Evolutionary conservation across 2,113 vertebrate species (phyloP), one percentile per base, ranked within the genome.

Genomic region (Grus americana): DNA sequence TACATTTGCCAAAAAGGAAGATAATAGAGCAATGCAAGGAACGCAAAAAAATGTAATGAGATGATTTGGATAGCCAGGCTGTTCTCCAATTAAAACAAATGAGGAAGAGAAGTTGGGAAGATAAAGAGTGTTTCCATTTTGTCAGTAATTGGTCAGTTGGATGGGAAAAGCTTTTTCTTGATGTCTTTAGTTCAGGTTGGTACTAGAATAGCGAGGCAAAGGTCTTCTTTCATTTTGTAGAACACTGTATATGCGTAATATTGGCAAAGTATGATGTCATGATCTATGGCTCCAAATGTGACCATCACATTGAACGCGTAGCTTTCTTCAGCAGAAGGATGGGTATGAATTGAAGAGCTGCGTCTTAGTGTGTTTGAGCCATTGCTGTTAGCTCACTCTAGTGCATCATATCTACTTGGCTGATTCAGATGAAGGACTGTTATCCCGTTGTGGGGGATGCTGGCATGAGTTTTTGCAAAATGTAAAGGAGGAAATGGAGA

Each of bases 201-300:
- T 68, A 63, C 44, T 49, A 4, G 32, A 44, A 38, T 2, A 75
- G 61, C 21, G 17, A 49, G n/a, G 11, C 2, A 0, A 40, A 65
- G 36, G 3, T 50, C 2, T 0, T 21, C 34, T 54, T 82, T 27
- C 9, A 6, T 34, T 78, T 38, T 59, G 15, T 32, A 11, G 9
- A 40, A 12, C 0, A 0, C 61, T 44, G 15, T 47, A 2, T 26
- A 1, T 66, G 21, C 14, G 3, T 59, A 16, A 8, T 7, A 0
- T 2, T 40, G 44, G 47, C 34, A 26, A 1, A 40, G 9, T 15
- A 5, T 15, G 7, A n/a, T 62, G 55, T 49, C 65, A 55, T 27
- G 16, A 4, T 21, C 54, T n/a, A 0, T 57, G 55, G 7, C 65
- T 88, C 54, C 46, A 13, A 0, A 1, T 27, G 72, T 12, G 55